These are phyloP conservation scores for Pogonus chalceus DNA, from an alignment of 1,140 invertebrate genomes.

Conservation along the genomic window DNA sequence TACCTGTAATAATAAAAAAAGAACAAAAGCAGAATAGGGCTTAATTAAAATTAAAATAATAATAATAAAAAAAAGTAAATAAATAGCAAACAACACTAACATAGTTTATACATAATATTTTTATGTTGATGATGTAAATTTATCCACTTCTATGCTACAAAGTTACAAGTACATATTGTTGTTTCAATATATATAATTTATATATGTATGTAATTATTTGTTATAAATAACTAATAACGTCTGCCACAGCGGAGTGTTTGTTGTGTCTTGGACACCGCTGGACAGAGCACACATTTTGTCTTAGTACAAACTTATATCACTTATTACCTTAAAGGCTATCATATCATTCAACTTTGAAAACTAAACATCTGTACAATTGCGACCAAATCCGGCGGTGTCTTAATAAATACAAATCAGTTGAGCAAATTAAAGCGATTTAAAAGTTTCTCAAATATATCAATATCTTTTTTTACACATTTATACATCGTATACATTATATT, in stretches of 20 bases:
- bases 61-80: no score
- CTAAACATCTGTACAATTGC: constrained; percentile 1
- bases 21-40: no score
- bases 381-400: constrained; percentile 6
- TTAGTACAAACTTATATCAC: constrained; percentile 3
- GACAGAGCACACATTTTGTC: constrained; percentile 1
- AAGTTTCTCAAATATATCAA: constrained; percentile 1
- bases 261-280: constrained; percentile 4
- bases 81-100: no score
- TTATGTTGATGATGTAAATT: constrained; percentile 2
- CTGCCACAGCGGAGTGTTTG: constrained; percentile 3
- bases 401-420: constrained; percentile 5
- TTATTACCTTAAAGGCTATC: constrained; percentile 1
- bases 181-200: neutral
- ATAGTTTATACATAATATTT: constrained; percentile 7
- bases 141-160: constrained; percentile 2
- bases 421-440: constrained; percentile 4
- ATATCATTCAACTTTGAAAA: neutral
- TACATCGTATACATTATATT: neutral
- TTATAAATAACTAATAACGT: constrained; percentile 4
- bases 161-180: constrained; percentile 4
- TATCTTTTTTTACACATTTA: neutral
- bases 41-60: no score
- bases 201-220: neutral
- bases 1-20: no score